A percentile compares a stretch with the other conserved stretches of the same genome.
Evolutionary conservation across 2,797 vertebrate species (phyloP).

Genomic region (Euthynnus affinis): DNA sequence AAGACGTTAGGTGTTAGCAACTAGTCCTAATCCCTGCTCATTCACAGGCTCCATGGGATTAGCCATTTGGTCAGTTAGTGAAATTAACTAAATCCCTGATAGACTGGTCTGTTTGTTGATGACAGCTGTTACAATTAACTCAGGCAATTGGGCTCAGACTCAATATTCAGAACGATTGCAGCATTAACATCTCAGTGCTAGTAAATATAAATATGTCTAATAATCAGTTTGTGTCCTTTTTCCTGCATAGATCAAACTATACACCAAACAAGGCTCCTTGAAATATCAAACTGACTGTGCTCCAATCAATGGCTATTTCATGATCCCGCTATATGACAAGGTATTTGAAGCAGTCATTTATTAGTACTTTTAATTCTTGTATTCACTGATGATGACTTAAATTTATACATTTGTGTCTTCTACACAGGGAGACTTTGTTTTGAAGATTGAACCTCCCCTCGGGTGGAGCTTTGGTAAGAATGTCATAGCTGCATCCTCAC

Average conservation of each 20-base stretch:
- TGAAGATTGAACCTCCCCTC: slow-evolving; percentile 97
- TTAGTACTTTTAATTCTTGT: not conserved
- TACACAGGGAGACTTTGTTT: slow-evolving; percentile 95
- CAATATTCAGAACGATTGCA: not conserved
- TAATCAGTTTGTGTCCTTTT: not conserved
- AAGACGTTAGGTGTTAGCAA: slow-evolving; percentile 6
- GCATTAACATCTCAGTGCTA: no score
- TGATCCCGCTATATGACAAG: slow-evolving; percentile 99
- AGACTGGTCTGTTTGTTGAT: not conserved
- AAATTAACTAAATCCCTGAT: slow-evolving; percentile 27
- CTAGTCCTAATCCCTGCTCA: slow-evolving; percentile 61
- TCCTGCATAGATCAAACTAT: slow-evolving; percentile 92
- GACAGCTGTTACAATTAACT: not conserved
- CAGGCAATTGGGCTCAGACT: not conserved
- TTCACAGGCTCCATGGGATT: slow-evolving; percentile 66
- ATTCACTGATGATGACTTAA: not conserved
- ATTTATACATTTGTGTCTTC: not conserved
- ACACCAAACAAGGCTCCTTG: slow-evolving; percentile 97
- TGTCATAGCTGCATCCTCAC: not conserved
- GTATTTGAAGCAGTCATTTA: slow-evolving; percentile 72
- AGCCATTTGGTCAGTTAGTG: slow-evolving; percentile 48
- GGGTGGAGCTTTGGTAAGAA: slow-evolving; percentile 99
- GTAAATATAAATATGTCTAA: no score
- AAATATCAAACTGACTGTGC: slow-evolving; percentile 99
- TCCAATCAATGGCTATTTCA: slow-evolving; percentile 99